phyloP scores from a whole-genome alignment of 2,888 invertebrate genomes.

The Amblyjoppa proteus region DNA sequence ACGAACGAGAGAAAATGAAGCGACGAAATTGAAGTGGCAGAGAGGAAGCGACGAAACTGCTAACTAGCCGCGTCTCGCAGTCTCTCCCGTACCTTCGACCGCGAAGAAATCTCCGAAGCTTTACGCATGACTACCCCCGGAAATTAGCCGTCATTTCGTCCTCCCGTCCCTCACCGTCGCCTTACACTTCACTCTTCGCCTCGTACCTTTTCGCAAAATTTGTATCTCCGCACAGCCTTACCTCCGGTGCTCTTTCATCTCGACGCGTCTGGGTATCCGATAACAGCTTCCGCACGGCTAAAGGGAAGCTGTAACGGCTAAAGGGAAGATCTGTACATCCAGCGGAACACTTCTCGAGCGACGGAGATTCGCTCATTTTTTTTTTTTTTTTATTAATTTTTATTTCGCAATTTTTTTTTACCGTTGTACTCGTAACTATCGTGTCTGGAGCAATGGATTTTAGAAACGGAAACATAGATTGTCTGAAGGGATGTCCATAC shows the following conservation, averaged over 20 bases:
- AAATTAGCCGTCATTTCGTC: slow-evolving; percentile 73
- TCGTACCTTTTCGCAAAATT: slow-evolving; percentile 56
- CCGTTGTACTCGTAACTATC: background rate
- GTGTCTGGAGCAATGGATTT: background rate
- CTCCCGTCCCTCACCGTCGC: slow-evolving; percentile 28
- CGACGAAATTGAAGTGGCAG: slow-evolving; percentile 10
- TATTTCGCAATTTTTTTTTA: too few species aligned
- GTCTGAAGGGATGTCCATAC: background rate
- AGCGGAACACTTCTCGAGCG: too few species aligned
- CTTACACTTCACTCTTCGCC: slow-evolving; percentile 15
- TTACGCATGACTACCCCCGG: slow-evolving; percentile 73
- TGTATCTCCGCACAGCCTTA: slow-evolving; percentile 33
- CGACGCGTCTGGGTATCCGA: slow-evolving; percentile 19
- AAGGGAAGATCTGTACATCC: too few species aligned
- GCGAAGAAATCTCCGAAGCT: slow-evolving; percentile 63
- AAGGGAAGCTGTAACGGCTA: too few species aligned
- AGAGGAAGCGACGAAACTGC: slow-evolving; percentile 43
- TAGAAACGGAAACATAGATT: background rate
- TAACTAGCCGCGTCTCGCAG: slow-evolving; percentile 42
- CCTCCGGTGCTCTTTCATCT: slow-evolving; percentile 34
- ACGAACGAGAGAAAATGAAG: slow-evolving; percentile 51
- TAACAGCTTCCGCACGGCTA: background rate
- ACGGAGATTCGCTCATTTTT: too few species aligned
- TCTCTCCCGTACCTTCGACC: slow-evolving; percentile 57
- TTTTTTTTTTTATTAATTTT: too few species aligned